Evolutionary conservation across 2,797 vertebrate genomes (phyloP).

Genomic region (Silurus aristotelis): DNA sequence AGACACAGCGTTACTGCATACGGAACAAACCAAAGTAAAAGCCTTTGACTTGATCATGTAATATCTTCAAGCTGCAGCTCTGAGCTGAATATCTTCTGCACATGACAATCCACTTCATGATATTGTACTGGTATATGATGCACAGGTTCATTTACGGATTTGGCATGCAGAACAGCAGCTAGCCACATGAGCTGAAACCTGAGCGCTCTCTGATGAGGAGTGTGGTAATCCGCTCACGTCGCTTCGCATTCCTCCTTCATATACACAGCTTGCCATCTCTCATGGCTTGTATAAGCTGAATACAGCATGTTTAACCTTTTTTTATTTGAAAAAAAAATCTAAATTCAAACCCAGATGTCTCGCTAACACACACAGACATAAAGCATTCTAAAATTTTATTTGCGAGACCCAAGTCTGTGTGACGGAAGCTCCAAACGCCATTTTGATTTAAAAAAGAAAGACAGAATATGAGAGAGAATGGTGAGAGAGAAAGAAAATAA

Average conservation of each 20-base stretch:
- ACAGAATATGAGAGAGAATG: neutral
- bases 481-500: slow-evolving; percentile 20
- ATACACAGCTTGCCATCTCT: slow-evolving; percentile 33
- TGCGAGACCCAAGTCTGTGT: slow-evolving; percentile 9
- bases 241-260: slow-evolving; percentile 41
- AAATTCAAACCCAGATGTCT: slow-evolving; percentile 42
- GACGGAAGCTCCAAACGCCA: slow-evolving; percentile 25
- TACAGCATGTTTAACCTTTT: slow-evolving; percentile 43
- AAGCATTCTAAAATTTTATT: slow-evolving; percentile 35
- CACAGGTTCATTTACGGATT: slow-evolving; percentile 31
- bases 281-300: slow-evolving; percentile 44
- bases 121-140: slow-evolving; percentile 24
- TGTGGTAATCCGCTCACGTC: slow-evolving; percentile 45
- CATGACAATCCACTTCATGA: slow-evolving; percentile 15
- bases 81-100: slow-evolving; percentile 18
- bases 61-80: slow-evolving; percentile 13
- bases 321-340: slow-evolving; percentile 15
- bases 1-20: slow-evolving; percentile 1
- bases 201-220: slow-evolving; percentile 30
- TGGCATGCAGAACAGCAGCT: slow-evolving; percentile 14
- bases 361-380: slow-evolving; percentile 25
- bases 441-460: neutral
- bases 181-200: slow-evolving; percentile 29
- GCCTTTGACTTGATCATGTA: neutral
- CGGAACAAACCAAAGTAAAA: neutral